Evolutionary conservation across 2,888 invertebrate genomes (phyloP), one percentile per base, ranked within the genome.

Genomic region (Leucophenga maculata): DNA sequence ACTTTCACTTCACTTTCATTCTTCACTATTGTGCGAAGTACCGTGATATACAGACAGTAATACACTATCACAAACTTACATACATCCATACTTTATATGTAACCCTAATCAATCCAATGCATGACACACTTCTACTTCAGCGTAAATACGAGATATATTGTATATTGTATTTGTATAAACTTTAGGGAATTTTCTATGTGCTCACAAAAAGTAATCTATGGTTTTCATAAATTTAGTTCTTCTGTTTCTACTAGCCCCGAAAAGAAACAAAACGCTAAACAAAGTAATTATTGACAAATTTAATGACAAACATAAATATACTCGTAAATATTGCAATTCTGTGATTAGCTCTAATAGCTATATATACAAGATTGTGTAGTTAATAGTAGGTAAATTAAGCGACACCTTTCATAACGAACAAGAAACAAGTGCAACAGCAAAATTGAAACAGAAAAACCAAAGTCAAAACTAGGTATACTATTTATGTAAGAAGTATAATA

Each of bases 321-420:
- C 72, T 76, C 77, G 78, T 84, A 85, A 84, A 84, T 85, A 39
- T 39, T 39, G 39, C 85, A 84, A 85, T 85, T 85, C 84, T 84
- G 84, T 84, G 85, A 84, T 84, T 84, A 84, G 85, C 78, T 84
- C 79, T 84, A 82, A 84, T 84, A 77, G 8, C 39, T 39, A 39
- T 39, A 39, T 39, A 39, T 39, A 39, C 39, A 39, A 39, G 39
- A 39, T 6, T 39, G 39, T 39, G 78, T 78, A 64, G 46, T 64
- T 48, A n/a, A 22, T 64, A 64, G 62, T 64, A 39, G 65, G 20
- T 59, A 44, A 32, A 57, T 39, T 39, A 39, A 39, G 39, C 26
- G 39, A 39, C 39, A 39, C 39, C 3, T 11, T 39, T 39, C 11
- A 39, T 11, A 39, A 11, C 44, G 16, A 50, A 31, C 57, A 32